Conservation (phyloP, 2,888 invertebrate genomes). For the Unio pictorum region DNA sequence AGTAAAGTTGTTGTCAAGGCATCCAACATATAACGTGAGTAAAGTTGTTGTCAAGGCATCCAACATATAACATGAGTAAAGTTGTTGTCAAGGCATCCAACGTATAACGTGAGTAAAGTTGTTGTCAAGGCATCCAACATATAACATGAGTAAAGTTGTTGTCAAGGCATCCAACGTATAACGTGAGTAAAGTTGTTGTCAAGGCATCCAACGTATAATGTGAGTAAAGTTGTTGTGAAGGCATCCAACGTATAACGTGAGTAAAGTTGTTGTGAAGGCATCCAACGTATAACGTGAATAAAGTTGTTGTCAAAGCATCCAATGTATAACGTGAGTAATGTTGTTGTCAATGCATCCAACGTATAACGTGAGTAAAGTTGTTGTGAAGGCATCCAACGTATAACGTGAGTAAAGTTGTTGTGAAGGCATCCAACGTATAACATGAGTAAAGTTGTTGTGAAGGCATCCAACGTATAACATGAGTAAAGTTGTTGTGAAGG, state of each 20-base stretch:
- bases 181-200: constrained; percentile 72
- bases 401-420: constrained; percentile 72
- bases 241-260: constrained; percentile 72
- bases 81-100: not conserved
- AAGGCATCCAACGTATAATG: constrained; percentile 58
- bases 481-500: constrained; percentile 71
- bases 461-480: constrained; percentile 82
- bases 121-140: not conserved
- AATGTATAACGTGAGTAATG: constrained; percentile 72
- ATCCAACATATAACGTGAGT: constrained; percentile 72
- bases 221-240: constrained; percentile 66
- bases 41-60: not conserved
- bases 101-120: constrained; percentile 72
- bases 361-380: constrained; percentile 75
- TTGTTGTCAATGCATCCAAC: constrained; percentile 77
- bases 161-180: not conserved
- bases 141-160: constrained; percentile 72
- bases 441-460: constrained; percentile 62
- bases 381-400: constrained; percentile 80
- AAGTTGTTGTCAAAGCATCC: not conserved
- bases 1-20: constrained; percentile 20
- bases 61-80: constrained; percentile 72
- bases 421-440: constrained; percentile 82
- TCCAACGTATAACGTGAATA: constrained; percentile 72
- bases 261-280: not conserved